Conservation (phyloP, 2,797 vertebrate genomes). For the Lemur catta region DNA sequence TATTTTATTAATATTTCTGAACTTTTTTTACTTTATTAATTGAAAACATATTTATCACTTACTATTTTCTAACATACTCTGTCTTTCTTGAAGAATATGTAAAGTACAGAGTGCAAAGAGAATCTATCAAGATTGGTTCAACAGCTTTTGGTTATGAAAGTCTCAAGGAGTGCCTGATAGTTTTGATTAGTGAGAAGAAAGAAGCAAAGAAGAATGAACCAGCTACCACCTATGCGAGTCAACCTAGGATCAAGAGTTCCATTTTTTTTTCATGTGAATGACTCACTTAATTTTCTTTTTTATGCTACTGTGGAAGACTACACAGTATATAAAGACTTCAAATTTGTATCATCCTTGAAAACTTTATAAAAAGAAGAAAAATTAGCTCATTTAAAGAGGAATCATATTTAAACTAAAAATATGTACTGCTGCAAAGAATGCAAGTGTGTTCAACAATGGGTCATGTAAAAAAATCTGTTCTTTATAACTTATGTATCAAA, state of each 20-base stretch:
- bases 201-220: constrained; percentile 3
- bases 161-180: constrained; percentile 2
- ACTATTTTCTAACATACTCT: constrained; percentile 26
- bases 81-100: constrained; percentile 13
- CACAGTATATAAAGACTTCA: not conserved
- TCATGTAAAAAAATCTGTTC: not conserved
- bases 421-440: not conserved
- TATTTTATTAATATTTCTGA: constrained; percentile 6
- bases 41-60: not conserved
- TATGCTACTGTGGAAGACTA: not conserved
- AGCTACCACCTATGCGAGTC: not conserved
- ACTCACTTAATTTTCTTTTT: not conserved
- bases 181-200: constrained; percentile 45
- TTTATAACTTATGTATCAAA: not conserved
- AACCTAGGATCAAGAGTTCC: not conserved
- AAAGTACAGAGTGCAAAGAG: constrained; percentile 1
- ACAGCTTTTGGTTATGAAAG: not conserved
- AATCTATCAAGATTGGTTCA: constrained; percentile 7
- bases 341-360: not conserved
- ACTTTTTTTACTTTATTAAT: not conserved
- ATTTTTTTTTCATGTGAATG: not conserved
- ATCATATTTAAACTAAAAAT: constrained; percentile 32
- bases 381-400: not conserved
- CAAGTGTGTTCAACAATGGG: not conserved
- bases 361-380: not conserved